A percentile compares a stretch with the other conserved stretches of the same genome.
Evolutionary conservation across 2,888 invertebrate genomes (phyloP).

Genomic region (Habroteleia sp.): DNA sequence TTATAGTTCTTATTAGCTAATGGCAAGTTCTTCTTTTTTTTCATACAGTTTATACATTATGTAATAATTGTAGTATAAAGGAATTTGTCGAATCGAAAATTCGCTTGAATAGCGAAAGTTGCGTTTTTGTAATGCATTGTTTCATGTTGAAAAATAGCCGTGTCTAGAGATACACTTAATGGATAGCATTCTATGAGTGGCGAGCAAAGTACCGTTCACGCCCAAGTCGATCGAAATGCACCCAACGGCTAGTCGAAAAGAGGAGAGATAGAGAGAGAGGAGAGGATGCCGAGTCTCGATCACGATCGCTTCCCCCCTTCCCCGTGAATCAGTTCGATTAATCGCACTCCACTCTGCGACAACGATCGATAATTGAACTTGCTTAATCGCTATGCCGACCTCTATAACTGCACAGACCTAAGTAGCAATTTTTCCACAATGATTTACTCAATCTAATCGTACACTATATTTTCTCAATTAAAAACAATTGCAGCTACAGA

Average conservation of each 20-base stretch:
- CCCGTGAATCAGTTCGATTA: slow-evolving; percentile 72
- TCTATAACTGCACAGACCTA: slow-evolving; percentile 1
- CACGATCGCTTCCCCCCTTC: slow-evolving; percentile 68
- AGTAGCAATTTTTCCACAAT: slow-evolving; percentile 45
- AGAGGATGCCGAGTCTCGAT: slow-evolving; percentile 59
- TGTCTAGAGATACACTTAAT: slow-evolving; percentile 60
- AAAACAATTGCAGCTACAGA: slow-evolving; percentile 9
- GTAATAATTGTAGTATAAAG: neutral
- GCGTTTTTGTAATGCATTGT: slow-evolving; percentile 52
- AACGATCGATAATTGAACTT: slow-evolving; percentile 74
- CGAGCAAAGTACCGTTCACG: slow-evolving; percentile 62
- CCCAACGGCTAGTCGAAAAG: slow-evolving; percentile 47
- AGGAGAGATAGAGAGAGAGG: too few species aligned
- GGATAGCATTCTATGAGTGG: slow-evolving; percentile 60
- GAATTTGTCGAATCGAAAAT: slow-evolving; percentile 49
- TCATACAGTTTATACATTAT: neutral
- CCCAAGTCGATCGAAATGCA: slow-evolving; percentile 62
- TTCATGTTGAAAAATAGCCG: slow-evolving; percentile 48
- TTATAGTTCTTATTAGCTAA: too few species aligned
- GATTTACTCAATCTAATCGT: slow-evolving; percentile 25
- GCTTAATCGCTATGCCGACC: slow-evolving; percentile 63
- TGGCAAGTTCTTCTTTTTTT: too few species aligned
- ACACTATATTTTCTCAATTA: slow-evolving; percentile 22
- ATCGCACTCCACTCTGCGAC: slow-evolving; percentile 70
- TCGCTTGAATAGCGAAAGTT: slow-evolving; percentile 44